Base-by-base conservation (phyloP, 2,888 invertebrate species). In the Danaus chrysippus region DNA sequence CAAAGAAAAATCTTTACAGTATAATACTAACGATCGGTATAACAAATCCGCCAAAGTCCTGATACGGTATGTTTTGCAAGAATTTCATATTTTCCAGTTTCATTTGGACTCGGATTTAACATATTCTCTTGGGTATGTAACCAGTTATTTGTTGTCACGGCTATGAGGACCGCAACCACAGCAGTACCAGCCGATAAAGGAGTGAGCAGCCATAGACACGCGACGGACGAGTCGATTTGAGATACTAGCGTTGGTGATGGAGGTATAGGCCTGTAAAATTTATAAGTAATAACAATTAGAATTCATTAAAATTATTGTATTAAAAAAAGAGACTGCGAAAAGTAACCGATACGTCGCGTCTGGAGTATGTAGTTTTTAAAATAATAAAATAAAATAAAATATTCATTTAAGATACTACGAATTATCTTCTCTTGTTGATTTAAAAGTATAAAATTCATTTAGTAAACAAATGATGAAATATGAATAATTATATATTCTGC, bases 121-220 rank as follows among this genome's bases (percentile, higher is more conserved):
- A 97, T 94, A 81, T 95, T 95, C 83, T 97, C 97, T 80, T 96
- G 95, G 3, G 96, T 96, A 72, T 95, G 94, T 23, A 97, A 92
- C 97, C 97, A 97, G 85, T 96, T 95, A 79, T 94, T 95, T 3
- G 96, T 96, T 9, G 93, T 92, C 66, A 96, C 93, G 15, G 96
- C 95, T 2, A 95, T 93, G 49, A 94, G 89, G 15, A 96, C 94
- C 52, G 95, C 94, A 11, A 93, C 92, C 43, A 95, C 92, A 11
- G 95, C 95, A 12, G 95, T 92, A 43, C 95, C 93, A 12, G 95
- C 95, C 17, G 94, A 93, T 42, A 95, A 79, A 0, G 93, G 93
- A 0, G 93, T 93, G 46, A 93, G 78, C 41, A 93, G 81, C 93
- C 93, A 93, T 68, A 94, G 85, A 70, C 92, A 93, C 41, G 93